These are phyloP conservation scores for Trididemnum miniatum DNA, from an alignment of 23 tunicate genomes.

Conservation along the genomic window DNA sequence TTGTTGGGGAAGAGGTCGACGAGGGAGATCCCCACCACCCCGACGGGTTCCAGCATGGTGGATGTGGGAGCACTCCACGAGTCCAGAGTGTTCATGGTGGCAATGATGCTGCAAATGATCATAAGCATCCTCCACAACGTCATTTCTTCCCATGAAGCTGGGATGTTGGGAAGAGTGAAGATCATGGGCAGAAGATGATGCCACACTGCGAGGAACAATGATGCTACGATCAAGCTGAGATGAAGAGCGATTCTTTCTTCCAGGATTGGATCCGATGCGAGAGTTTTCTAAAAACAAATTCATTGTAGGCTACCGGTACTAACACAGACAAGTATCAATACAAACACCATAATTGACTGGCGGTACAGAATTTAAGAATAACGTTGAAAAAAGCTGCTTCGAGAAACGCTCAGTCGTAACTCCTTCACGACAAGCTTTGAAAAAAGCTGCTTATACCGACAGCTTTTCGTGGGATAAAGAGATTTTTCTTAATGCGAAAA, in stretches of 20 bases:
- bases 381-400: no score
- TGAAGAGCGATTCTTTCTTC: neutral
- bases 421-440: no score
- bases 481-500: no score
- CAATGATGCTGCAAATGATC: slow-evolving; percentile 84
- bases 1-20: slow-evolving; percentile 20
- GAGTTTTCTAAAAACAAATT: neutral
- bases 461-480: no score
- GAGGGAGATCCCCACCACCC: neutral
- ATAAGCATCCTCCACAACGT: slow-evolving; percentile 34
- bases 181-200: neutral
- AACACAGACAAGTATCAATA: no score
- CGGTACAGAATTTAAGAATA: no score
- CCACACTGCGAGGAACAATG: no score
- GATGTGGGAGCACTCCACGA: slow-evolving; percentile 26
- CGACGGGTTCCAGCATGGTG: slow-evolving; percentile 38
- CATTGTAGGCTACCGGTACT: no score
- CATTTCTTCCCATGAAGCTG: neutral
- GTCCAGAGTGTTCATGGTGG: slow-evolving; percentile 29
- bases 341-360: no score
- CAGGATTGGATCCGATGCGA: neutral
- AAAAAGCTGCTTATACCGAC: no score
- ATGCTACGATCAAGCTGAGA: neutral
- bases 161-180: neutral
- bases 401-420: no score